phyloP scores from a whole-genome alignment of 2,113 vertebrate species.

The Saccopteryx bilineata region DNA sequence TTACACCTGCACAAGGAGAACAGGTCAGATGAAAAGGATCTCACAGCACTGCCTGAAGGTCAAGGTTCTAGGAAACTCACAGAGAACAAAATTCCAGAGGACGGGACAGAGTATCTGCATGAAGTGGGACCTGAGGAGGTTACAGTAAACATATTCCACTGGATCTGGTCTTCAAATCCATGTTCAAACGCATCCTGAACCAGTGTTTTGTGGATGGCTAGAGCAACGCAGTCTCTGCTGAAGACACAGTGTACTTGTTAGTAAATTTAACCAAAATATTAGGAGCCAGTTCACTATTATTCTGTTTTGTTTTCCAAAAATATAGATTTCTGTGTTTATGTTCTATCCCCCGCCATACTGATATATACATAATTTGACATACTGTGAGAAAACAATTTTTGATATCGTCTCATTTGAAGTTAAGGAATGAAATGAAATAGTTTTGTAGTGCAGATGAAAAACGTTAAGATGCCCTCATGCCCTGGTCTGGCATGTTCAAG shows the following conservation, averaged over 20 bases:
- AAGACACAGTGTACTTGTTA: neutral
- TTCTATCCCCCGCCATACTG: neutral
- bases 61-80: constrained; percentile 2
- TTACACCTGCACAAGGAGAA: constrained; percentile 48
- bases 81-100: neutral
- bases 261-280: neutral
- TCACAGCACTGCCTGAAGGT: neutral
- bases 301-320: neutral
- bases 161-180: neutral
- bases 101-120: neutral
- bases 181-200: neutral
- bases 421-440: neutral
- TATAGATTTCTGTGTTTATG: neutral
- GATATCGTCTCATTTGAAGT: neutral
- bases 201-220: neutral
- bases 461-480: neutral
- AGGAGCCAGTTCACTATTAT: neutral
- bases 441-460: constrained; percentile 12
- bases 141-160: neutral
- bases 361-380: neutral
- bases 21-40: neutral
- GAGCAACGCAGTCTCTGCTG: neutral
- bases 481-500: rapidly evolving
- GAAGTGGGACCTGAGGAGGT: neutral
- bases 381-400: constrained; percentile 38